A percentile compares a stretch with the other conserved stretches of the same genome.
Evolutionary conservation across 2,797 vertebrate species (phyloP).

Genomic region (Micromesistius poutassou): DNA sequence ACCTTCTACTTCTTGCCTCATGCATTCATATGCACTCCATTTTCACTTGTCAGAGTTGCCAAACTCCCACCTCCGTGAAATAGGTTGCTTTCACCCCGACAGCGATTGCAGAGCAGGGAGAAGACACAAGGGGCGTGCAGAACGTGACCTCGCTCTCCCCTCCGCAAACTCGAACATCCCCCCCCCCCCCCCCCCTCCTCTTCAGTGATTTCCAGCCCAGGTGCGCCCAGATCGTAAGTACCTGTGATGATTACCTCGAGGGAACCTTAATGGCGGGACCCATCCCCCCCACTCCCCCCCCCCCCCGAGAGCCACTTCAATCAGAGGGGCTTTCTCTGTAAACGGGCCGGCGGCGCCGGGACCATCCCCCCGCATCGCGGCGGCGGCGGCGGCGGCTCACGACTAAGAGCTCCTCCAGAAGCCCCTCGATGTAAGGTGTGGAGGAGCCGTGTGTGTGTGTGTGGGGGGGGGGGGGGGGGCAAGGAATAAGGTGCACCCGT

Average conservation of each 20-base stretch:
- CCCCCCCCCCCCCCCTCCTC: slow-evolving; percentile 11
- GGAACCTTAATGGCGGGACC: slow-evolving; percentile 31
- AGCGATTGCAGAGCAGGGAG: slow-evolving; percentile 19
- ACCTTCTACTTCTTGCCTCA: too few species aligned
- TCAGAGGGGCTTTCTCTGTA: slow-evolving; percentile 58
- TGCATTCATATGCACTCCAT: too few species aligned
- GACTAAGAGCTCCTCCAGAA: slow-evolving; percentile 12
- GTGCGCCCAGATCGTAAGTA: slow-evolving; percentile 37
- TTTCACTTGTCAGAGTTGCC: not conserved
- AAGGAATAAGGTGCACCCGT: not conserved
- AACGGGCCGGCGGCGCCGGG: slow-evolving; percentile 32
- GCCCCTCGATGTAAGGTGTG: not conserved
- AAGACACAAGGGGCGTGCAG: not conserved
- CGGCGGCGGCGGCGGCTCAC: slow-evolving; percentile 17
- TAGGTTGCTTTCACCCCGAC: not conserved
- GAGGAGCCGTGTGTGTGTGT: too few species aligned
- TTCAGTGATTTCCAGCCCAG: slow-evolving; percentile 40
- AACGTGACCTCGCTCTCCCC: slow-evolving; percentile 13
- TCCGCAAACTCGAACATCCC: too few species aligned
- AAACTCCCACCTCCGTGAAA: not conserved
- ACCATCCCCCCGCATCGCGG: slow-evolving; percentile 15
- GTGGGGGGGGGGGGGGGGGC: not conserved
- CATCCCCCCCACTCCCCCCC: slow-evolving; percentile 15
- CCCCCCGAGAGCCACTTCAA: slow-evolving; percentile 52
- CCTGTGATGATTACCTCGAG: slow-evolving; percentile 45